A percentile compares a stretch with the other conserved stretches of the same genome.
phyloP scores from a whole-genome alignment of 2,888 invertebrate genomes.

The Latrodectus elegans region DNA sequence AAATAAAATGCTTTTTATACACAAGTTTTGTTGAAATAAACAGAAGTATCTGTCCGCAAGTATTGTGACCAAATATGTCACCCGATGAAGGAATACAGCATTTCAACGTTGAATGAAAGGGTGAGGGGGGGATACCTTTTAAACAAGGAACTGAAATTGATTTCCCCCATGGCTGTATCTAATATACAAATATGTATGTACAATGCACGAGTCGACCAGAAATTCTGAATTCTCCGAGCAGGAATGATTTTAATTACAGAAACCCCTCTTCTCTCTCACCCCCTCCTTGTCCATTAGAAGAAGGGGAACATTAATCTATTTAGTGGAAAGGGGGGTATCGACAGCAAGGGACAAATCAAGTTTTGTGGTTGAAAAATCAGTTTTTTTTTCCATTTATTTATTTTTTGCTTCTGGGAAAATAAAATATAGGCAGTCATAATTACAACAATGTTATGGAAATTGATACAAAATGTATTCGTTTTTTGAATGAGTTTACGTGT shows the following conservation, averaged over 20 bases:
- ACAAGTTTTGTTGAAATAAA: too few relatives aligned
- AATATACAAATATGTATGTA: slow-evolving; percentile 63
- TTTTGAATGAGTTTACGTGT: too few relatives aligned
- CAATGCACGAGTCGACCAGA: slow-evolving; percentile 42
- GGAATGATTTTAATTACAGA: slow-evolving; percentile 48
- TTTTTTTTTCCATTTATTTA: too few relatives aligned
- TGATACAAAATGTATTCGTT: too few relatives aligned
- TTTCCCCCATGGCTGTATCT: slow-evolving; percentile 61
- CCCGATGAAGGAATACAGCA: background rate
- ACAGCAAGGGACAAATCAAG: background rate
- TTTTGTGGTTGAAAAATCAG: background rate
- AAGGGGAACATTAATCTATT: slow-evolving; percentile 43
- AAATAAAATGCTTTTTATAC: too few relatives aligned
- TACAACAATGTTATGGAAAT: too few relatives aligned
- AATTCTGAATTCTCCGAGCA: slow-evolving; percentile 12
- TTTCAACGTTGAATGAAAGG: background rate
- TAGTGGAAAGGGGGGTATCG: slow-evolving; percentile 7
- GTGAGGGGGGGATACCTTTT: slow-evolving; percentile 22
- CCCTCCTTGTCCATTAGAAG: slow-evolving; percentile 7
- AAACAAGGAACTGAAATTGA: slow-evolving; percentile 52
- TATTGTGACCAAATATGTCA: slow-evolving; percentile 28
- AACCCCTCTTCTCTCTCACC: background rate
- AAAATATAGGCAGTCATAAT: too few relatives aligned
- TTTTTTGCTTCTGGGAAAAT: too few relatives aligned
- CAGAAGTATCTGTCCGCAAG: too few relatives aligned